Conservation (phyloP, 2,888 invertebrate genomes). For the Cerastis leucographa region DNA sequence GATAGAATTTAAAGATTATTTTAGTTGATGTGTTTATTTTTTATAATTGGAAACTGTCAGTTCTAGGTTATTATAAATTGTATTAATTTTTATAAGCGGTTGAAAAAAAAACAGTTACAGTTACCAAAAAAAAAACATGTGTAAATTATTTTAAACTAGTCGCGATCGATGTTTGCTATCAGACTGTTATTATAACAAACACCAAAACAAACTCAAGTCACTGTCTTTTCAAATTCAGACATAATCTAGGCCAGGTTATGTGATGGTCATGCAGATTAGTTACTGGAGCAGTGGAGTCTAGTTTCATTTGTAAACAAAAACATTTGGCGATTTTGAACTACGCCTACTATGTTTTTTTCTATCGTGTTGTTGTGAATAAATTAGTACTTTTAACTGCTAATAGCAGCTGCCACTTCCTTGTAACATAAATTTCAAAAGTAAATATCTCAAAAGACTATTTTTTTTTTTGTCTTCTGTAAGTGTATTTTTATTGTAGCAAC, state of each 20-base stretch:
- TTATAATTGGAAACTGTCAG: neutral
- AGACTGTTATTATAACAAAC: neutral
- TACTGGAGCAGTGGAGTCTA: neutral
- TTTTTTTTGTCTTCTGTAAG: too few species aligned
- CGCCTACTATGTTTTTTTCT: too few species aligned
- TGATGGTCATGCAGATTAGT: neutral
- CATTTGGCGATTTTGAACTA: neutral
- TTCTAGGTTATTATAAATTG: neutral
- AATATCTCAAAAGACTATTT: too few species aligned
- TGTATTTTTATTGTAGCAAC: neutral
- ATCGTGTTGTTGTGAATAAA: too few species aligned
- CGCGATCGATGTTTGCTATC: neutral
- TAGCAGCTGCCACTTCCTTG: neutral
- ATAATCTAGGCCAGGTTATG: neutral
- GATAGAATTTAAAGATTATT: slow-evolving; percentile 32
- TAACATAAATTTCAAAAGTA: neutral
- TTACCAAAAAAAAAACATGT: too few species aligned
- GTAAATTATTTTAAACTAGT: neutral
- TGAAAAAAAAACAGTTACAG: neutral
- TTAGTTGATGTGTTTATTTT: neutral
- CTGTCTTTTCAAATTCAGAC: neutral
- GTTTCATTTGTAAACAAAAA: neutral
- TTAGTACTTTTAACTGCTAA: neutral
- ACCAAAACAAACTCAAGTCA: neutral
- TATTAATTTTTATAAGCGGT: neutral